Evolutionary conservation across 2,888 invertebrate genomes (phyloP).

Genomic region (Microplitis deprimator): DNA sequence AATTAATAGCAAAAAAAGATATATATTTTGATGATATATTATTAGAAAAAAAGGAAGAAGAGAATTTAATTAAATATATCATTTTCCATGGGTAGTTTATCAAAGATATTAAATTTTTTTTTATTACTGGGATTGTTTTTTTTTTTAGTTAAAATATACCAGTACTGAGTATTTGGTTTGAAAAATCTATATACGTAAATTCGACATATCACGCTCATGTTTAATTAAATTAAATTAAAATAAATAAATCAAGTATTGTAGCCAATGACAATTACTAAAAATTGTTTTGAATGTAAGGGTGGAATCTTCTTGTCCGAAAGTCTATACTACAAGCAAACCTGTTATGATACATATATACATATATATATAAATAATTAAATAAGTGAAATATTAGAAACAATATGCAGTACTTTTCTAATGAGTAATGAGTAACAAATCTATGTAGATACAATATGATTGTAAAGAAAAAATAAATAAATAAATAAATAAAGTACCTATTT

Average conservation of each 20-base stretch:
- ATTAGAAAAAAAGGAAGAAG: not conserved
- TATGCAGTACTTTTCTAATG: not conserved
- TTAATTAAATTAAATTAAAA: constrained; percentile 7
- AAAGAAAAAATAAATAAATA: not conserved
- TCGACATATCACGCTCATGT: constrained; percentile 25
- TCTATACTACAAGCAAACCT: not conserved
- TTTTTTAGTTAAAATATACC: no score
- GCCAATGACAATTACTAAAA: no score
- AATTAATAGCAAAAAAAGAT: constrained; percentile 36
- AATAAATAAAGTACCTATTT: constrained; percentile 4
- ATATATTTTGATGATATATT: constrained; percentile 9
- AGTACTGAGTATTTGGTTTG: no score
- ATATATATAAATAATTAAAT: constrained; percentile 39
- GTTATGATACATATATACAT: not conserved
- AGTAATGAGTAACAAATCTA: constrained; percentile 1
- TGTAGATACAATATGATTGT: not conserved
- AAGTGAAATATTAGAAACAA: constrained; percentile 11
- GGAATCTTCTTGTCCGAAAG: not conserved
- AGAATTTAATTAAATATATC: not conserved
- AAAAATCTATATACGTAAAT: constrained; percentile 8
- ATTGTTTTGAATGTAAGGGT: no score
- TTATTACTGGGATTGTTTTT: no score
- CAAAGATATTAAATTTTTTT: not conserved
- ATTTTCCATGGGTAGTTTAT: not conserved
- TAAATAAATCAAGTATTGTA: not conserved